These are phyloP conservation scores for Brachycybe producta DNA, from an alignment of 2,888 invertebrate species.

Conservation along the genomic window DNA sequence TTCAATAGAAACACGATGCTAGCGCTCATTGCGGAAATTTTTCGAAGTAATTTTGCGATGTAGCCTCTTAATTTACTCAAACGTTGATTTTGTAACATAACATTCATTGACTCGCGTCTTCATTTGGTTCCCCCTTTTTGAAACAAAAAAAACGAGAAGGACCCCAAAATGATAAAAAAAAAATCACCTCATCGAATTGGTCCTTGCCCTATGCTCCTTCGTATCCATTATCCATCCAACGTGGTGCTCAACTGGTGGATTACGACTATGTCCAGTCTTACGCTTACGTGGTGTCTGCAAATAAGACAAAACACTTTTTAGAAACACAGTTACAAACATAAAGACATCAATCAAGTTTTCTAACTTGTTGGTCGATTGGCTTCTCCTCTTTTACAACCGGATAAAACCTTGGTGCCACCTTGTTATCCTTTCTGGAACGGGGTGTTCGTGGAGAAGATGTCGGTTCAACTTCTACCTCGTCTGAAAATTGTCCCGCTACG, in stretches of 20 bases:
- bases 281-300: conserved; percentile 57
- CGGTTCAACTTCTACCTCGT: background rate
- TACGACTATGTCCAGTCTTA: conserved; percentile 73
- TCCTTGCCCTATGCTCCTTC: conserved; percentile 14
- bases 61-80: too few species aligned
- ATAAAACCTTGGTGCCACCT: conserved; percentile 68
- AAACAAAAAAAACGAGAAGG: background rate
- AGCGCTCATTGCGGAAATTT: too few species aligned
- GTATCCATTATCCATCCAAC: conserved; percentile 20
- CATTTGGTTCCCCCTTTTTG: too few species aligned
- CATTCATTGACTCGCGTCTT: too few species aligned
- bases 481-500: background rate
- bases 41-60: too few species aligned
- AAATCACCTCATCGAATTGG: conserved; percentile 17
- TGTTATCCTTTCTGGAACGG: conserved; percentile 27
- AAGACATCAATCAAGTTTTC: too few species aligned
- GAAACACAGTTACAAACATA: background rate
- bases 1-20: too few species aligned
- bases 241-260: conserved; percentile 44
- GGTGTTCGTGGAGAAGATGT: conserved; percentile 27
- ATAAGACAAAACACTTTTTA: background rate
- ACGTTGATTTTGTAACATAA: too few species aligned
- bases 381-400: conserved; percentile 72
- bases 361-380: conserved; percentile 41
- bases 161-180: background rate